Conservation (phyloP, 1,140 invertebrate species). For the Schlechtendalia chinensis region DNA sequence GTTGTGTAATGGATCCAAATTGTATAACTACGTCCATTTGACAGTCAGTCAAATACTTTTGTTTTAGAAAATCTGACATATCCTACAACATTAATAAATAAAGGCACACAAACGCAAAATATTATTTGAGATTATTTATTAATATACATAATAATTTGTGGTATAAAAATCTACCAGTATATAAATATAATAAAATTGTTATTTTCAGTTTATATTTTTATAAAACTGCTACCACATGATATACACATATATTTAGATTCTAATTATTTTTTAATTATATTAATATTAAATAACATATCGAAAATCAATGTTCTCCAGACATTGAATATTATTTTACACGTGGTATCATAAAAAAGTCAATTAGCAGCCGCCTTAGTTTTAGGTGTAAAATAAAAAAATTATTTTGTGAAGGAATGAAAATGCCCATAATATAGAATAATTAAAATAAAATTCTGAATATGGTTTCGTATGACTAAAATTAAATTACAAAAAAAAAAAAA, state of each 20-base stretch:
- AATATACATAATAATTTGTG: conserved; percentile 33
- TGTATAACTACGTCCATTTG: too few species aligned
- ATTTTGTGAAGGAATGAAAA: conserved; percentile 5
- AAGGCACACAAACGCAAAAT: neutral
- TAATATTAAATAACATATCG: conserved; percentile 26
- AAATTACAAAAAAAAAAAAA: neutral
- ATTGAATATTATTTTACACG: neutral
- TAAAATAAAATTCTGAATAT: neutral
- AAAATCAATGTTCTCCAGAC: neutral
- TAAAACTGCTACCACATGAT: conserved; percentile 1
- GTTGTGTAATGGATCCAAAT: too few species aligned
- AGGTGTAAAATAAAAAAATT: neutral
- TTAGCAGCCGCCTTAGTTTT: neutral
- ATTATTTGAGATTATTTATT: conserved; percentile 35
- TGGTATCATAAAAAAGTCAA: neutral
- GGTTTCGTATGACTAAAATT: neutral
- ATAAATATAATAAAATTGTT: conserved; percentile 45
- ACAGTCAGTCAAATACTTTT: too few species aligned
- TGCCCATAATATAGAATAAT: conserved; percentile 4
- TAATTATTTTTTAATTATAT: conserved; percentile 13
- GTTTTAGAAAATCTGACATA: neutral
- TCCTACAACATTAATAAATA: neutral
- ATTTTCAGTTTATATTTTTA: conserved; percentile 18
- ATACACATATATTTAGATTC: conserved; percentile 20
- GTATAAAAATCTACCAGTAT: conserved; percentile 42